These are phyloP conservation scores for Macrocentrus cingulum DNA, from an alignment of 1,140 invertebrate genomes.

Conservation along the genomic window DNA sequence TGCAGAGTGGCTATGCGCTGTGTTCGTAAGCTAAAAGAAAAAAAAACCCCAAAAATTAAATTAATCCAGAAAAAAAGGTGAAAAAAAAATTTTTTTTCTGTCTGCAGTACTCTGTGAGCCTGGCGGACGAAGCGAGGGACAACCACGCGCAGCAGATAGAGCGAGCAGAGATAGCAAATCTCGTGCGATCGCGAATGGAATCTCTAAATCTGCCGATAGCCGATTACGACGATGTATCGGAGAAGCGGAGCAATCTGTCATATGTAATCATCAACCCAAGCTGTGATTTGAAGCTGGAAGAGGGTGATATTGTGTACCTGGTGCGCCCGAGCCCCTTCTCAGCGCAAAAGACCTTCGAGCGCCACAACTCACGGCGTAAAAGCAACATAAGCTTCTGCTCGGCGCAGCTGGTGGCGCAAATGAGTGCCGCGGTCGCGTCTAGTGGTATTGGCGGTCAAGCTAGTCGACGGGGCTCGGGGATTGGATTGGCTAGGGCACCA, in stretches of 20 bases:
- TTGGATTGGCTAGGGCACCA: slow-evolving; percentile 70
- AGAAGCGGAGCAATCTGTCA: slow-evolving; percentile 88
- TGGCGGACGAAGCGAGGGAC: slow-evolving; percentile 80
- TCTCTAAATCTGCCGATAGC: slow-evolving; percentile 84
- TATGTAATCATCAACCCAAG: slow-evolving; percentile 99
- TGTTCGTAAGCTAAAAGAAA: background rate
- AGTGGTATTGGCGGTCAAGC: slow-evolving; percentile 59
- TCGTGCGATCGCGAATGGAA: slow-evolving; percentile 91
- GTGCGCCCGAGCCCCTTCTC: slow-evolving; percentile 89
- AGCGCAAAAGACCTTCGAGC: slow-evolving; percentile 89
- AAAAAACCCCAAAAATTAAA: too few species aligned
- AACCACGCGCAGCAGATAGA: slow-evolving; percentile 90
- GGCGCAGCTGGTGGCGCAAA: slow-evolving; percentile 65
- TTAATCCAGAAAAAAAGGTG: too few species aligned
- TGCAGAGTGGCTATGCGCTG: slow-evolving; percentile 5
- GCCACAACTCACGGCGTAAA: slow-evolving; percentile 86
- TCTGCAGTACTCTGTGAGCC: slow-evolving; percentile 76
- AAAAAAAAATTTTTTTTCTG: slow-evolving; percentile 11
- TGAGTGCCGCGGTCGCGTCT: slow-evolving; percentile 62
- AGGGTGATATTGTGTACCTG: slow-evolving; percentile 94
- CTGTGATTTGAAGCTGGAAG: slow-evolving; percentile 93
- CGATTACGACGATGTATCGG: slow-evolving; percentile 91
- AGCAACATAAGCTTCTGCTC: slow-evolving; percentile 89
- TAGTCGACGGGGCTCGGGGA: slow-evolving; percentile 62
- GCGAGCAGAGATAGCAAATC: slow-evolving; percentile 90